Conservation (phyloP, 2,888 invertebrate species). For the Xiphydria camelus region DNA sequence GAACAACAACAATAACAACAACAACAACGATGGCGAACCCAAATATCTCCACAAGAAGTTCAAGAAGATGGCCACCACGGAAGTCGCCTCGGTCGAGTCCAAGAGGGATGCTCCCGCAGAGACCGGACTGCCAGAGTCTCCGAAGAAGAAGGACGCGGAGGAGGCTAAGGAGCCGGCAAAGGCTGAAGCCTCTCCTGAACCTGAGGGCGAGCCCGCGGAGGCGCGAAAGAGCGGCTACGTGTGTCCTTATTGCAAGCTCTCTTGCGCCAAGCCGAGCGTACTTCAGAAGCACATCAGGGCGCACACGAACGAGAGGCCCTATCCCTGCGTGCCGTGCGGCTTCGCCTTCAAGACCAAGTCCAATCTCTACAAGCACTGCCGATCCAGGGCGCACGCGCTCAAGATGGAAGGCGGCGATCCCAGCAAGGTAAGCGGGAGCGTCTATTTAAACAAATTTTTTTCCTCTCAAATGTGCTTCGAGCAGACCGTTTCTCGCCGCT, state of each 20-base stretch:
- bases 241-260: conserved; percentile 85
- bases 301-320: conserved; percentile 91
- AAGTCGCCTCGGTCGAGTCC: conserved; percentile 43
- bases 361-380: conserved; percentile 88
- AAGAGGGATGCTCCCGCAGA: conserved; percentile 36
- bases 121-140: conserved; percentile 22
- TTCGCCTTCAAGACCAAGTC: conserved; percentile 94
- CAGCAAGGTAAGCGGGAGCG: conserved; percentile 49
- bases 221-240: conserved; percentile 70
- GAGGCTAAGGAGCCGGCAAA: conserved; percentile 28
- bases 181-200: conserved; percentile 39
- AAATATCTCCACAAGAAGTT: conserved; percentile 92
- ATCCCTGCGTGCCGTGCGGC: conserved; percentile 85
- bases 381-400: conserved; percentile 73
- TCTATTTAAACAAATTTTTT: no score
- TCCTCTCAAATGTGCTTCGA: no score
- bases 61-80: conserved; percentile 78
- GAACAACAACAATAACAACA: conserved; percentile 35
- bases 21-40: conserved; percentile 60
- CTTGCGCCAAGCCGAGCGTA: conserved; percentile 91
- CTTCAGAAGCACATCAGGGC: conserved; percentile 92
- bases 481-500: no score
- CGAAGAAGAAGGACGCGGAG: conserved; percentile 32
- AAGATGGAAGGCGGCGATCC: conserved; percentile 66
- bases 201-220: conserved; percentile 38